Base-by-base conservation (phyloP, 1,140 invertebrate species). In the Aphelenchoides besseyi region DNA sequence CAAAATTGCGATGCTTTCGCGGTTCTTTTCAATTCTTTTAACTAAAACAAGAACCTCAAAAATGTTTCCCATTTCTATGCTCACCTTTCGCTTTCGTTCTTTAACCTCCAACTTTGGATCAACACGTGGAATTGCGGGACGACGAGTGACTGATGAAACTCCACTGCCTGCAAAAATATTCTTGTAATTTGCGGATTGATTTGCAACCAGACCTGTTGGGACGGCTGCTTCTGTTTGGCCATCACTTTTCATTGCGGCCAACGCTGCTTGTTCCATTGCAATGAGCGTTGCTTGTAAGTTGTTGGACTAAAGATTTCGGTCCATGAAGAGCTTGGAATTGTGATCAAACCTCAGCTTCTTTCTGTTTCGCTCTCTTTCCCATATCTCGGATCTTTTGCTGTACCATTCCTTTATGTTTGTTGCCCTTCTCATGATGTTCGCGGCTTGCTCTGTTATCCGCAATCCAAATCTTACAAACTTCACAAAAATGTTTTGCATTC, bases 391-490 rank as follows among this genome's bases (percentile, higher is more conserved):
- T 89, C 71, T 90, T 89, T 82, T 92, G 92, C 69, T 90, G 89
- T 29, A 97, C 93, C 90, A 92, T 95, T 86, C 92, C 91, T 85
- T 97, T 92, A 85, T 98, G 95, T 63, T 91, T 88, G 85, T 92
- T 92, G 2, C 95, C 94, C 87, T 90, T 90, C 86, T 97, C 94
- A 86, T 98, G 94, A 85, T 95, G 95, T 71, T 95, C 92, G 74
- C 95, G 89, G 85, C 93, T 96, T 89, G 93, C 91, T 89, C 93
- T 95, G 85, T 97, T 98, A 86, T 97, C 94, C 64, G 93, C 91
- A 77, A 96, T 91, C 94, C 95, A 98, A 85, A 94, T 96, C 87
- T 97, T 97, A 86, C 95, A 98, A 86, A 94, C 94, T 77, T 97
- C 93, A 83, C 95, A 98, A 85, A 91, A 97, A 85, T 97, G 97